A percentile compares a stretch with the other conserved stretches of the same genome.
Evolutionary conservation across 2,888 invertebrate species (phyloP).

Genomic region (Athripsodes cinereus): DNA sequence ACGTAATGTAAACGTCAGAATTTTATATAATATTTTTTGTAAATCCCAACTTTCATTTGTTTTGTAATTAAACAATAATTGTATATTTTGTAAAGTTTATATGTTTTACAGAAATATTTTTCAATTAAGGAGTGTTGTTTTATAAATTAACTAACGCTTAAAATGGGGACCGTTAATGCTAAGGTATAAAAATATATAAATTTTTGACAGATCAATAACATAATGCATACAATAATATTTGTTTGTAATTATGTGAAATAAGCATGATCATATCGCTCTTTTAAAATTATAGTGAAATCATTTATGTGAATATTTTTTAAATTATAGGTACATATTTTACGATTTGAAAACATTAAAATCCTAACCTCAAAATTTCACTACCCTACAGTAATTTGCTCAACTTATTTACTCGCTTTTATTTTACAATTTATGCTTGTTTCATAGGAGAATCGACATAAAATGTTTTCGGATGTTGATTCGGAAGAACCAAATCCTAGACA

Average conservation of each 20-base stretch:
- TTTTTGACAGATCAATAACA: slow-evolving; percentile 12
- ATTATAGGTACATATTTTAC: background rate
- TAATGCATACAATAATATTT: too few relatives aligned
- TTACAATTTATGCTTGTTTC: background rate
- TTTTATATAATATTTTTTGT: slow-evolving; percentile 2
- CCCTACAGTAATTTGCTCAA: too few relatives aligned
- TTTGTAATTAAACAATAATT: background rate
- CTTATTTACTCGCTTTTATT: too few relatives aligned
- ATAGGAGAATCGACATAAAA: background rate
- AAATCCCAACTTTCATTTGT: background rate
- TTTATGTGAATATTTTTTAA: too few relatives aligned
- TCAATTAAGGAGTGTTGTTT: too few relatives aligned
- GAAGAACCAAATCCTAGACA: background rate
- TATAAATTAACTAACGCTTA: background rate
- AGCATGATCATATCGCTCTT: too few relatives aligned
- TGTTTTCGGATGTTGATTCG: background rate
- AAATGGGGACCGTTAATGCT: slow-evolving; percentile 42
- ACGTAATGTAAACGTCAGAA: background rate
- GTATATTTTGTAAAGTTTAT: background rate
- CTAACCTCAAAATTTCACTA: slow-evolving; percentile 1
- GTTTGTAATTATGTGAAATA: too few relatives aligned
- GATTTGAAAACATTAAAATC: background rate
- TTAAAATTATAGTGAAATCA: too few relatives aligned
- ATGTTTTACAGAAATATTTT: background rate
- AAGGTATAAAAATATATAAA: slow-evolving; percentile 34